Conservation (phyloP, 2,797 vertebrate species). For the Crocidura indochinensis region DNA sequence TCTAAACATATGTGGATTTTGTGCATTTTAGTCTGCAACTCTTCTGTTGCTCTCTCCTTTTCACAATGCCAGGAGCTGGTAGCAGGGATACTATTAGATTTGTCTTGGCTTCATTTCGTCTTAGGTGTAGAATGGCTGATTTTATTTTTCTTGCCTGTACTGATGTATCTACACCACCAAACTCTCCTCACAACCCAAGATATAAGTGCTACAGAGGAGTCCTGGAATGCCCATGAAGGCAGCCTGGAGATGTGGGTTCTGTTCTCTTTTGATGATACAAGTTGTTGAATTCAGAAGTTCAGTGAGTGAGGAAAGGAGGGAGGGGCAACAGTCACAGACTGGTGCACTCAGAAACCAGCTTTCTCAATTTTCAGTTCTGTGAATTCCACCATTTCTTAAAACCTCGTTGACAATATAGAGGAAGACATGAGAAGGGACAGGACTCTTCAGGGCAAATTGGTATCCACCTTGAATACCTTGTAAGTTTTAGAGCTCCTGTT, state of each 20-base stretch:
- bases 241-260: fast-evolving
- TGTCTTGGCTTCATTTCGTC: constrained; percentile 22
- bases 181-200: neutral
- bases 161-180: too few species aligned
- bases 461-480: constrained; percentile 49
- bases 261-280: neutral
- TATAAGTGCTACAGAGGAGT: fast-evolving
- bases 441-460: neutral
- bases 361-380: neutral
- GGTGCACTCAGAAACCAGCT: neutral
- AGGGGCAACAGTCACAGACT: neutral
- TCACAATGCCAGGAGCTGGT: neutral
- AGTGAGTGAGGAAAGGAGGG: too few species aligned
- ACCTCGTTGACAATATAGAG: neutral
- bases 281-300: neutral
- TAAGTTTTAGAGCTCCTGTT: neutral
- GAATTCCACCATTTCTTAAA: neutral
- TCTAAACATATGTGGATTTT: neutral
- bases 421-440: too few species aligned
- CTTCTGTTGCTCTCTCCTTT: neutral
- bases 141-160: neutral
- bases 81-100: neutral
- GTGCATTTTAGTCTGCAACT: neutral
- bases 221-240: neutral
- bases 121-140: neutral